phyloP scores from a whole-genome alignment of 2,113 vertebrate genomes.

The Odocoileus hemionus region DNA sequence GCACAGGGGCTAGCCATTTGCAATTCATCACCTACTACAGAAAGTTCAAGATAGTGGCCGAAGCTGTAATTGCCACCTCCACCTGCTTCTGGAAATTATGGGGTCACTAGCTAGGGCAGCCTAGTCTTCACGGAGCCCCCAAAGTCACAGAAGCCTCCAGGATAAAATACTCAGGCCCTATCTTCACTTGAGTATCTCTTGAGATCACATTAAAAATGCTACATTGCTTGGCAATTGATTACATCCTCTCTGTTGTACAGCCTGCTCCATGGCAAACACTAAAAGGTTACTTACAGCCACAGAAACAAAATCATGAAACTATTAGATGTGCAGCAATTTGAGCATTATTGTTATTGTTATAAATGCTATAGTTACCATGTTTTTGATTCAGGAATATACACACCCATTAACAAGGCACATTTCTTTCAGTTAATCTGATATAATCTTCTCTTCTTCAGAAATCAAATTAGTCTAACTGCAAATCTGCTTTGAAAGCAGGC shows the following conservation, averaged over 20 bases:
- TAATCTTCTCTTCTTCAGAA: neutral
- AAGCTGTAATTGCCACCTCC: constrained; percentile 89
- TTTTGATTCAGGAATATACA: neutral
- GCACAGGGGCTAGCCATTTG: constrained; percentile 87
- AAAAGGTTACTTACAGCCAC: neutral
- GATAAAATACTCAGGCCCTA: neutral
- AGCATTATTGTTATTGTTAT: neutral
- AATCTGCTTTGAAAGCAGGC: neutral
- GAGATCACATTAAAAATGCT: neutral
- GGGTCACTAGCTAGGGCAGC: constrained; percentile 84
- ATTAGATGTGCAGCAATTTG: neutral
- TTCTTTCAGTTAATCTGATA: neutral
- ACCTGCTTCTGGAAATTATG: constrained; percentile 91
- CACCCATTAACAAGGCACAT: neutral
- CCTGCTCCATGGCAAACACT: neutral
- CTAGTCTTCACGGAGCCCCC: constrained; percentile 64
- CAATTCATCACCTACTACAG: constrained; percentile 90
- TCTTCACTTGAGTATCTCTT: neutral
- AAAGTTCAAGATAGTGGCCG: constrained; percentile 86
- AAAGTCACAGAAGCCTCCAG: constrained; percentile 39
- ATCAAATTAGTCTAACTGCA: neutral
- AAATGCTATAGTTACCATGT: neutral
- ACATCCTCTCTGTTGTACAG: neutral
- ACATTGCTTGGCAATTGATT: neutral
- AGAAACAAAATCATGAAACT: neutral